Evolutionary conservation across 2,888 invertebrate genomes (phyloP).

Genomic region (Caenorhabditis becei): DNA sequence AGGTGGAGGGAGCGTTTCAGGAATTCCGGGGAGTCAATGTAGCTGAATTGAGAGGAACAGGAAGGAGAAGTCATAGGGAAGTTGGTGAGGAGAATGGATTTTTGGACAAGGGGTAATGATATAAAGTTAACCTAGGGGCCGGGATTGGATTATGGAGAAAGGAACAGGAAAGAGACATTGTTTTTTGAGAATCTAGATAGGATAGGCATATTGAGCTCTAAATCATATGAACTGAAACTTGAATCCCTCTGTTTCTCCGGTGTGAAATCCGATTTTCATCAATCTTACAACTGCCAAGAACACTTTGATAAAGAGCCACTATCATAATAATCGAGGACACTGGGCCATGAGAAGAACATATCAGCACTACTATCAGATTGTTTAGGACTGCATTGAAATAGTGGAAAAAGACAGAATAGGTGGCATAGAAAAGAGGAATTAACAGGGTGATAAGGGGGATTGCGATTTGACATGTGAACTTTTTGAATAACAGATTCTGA

Average conservation of each 20-base stretch:
- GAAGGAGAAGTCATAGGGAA: too few species aligned
- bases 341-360: neutral
- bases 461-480: neutral
- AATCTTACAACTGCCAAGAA: too few species aligned
- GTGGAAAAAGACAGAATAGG: neutral
- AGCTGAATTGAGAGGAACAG: neutral
- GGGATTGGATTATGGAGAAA: too few species aligned
- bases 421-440: neutral
- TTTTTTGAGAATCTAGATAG: too few species aligned
- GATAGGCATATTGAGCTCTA: too few species aligned
- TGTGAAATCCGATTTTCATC: too few species aligned
- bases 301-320: neutral
- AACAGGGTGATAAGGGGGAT: neutral
- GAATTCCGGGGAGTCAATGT: neutral
- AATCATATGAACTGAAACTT: too few species aligned
- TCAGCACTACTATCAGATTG: neutral
- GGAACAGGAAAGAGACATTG: too few species aligned
- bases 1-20: neutral
- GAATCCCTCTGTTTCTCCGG: too few species aligned
- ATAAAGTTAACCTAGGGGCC: too few species aligned
- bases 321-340: neutral
- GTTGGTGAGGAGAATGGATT: too few species aligned
- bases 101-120: too few species aligned
- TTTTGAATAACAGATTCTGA: neutral
- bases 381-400: neutral